Evolutionary conservation across 2,113 vertebrate species (phyloP).

Genomic region (Pantherophis guttatus): DNA sequence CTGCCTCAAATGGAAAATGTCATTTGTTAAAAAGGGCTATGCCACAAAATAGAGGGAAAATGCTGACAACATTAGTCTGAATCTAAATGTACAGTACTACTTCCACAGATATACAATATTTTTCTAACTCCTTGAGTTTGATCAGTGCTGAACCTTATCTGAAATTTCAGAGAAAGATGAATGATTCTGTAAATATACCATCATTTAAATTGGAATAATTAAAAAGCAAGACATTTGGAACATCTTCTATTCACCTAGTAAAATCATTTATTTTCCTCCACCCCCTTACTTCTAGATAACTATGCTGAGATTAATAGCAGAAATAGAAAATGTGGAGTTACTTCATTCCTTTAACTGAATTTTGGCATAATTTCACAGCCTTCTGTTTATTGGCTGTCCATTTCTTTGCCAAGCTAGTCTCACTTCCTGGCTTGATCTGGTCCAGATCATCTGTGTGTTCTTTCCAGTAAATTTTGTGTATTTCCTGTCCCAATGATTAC

Average conservation of each 20-base stretch:
- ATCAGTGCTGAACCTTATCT: conserved; percentile 7
- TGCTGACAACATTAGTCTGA: conserved; percentile 9
- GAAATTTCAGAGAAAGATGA: conserved; percentile 1
- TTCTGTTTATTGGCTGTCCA: not conserved
- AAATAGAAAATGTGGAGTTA: not conserved
- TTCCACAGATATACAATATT: conserved; percentile 7
- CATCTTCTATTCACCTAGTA: not conserved
- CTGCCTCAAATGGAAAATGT: conserved; percentile 19
- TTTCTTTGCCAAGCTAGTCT: not conserved
- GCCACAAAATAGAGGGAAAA: conserved; percentile 17
- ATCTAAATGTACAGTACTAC: conserved; percentile 4
- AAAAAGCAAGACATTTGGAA: not conserved
- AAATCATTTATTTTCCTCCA: not conserved
- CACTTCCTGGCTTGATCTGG: not conserved
- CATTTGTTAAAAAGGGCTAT: conserved; percentile 24
- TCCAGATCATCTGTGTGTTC: not conserved
- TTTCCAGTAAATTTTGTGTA: not conserved
- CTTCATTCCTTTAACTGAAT: not conserved
- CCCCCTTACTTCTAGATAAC: not conserved
- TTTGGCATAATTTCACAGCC: not conserved
- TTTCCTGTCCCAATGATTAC: not conserved
- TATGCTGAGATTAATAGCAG: not conserved
- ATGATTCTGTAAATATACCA: not conserved
- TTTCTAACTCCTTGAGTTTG: not conserved
- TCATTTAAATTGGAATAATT: conserved; percentile 11